Evolutionary conservation across 2,888 invertebrate species (phyloP).

Genomic region (Hypercompe scribonia): DNA sequence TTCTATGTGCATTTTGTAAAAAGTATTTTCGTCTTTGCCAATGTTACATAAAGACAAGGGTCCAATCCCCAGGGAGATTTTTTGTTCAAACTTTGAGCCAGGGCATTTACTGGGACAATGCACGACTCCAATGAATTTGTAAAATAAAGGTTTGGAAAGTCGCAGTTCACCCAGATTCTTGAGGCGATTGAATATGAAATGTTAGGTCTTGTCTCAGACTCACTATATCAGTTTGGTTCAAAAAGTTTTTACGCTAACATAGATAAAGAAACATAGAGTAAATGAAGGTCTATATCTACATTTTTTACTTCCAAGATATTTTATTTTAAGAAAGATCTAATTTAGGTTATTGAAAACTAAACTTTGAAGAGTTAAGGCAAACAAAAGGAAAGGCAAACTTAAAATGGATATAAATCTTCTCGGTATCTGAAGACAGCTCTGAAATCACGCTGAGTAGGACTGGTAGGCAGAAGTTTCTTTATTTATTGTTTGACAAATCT

Average conservation of each 20-base stretch:
- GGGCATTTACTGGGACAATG: neutral
- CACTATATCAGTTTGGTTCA: neutral
- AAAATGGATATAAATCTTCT: constrained; percentile 54
- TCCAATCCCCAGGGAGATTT: neutral
- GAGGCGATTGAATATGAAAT: neutral
- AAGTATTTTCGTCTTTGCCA: neutral
- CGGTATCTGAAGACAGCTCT: constrained; percentile 56
- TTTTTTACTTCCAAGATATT: constrained; percentile 26
- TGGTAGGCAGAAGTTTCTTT: constrained; percentile 54
- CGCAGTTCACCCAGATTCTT: neutral
- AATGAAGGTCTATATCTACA: neutral
- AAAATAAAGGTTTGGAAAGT: neutral
- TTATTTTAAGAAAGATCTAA: constrained; percentile 26
- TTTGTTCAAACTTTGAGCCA: neutral
- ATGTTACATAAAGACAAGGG: neutral
- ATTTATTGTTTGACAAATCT: constrained; percentile 71
- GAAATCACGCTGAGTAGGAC: constrained; percentile 51
- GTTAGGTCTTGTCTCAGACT: neutral
- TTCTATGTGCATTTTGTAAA: neutral
- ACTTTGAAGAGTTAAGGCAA: constrained; percentile 54
- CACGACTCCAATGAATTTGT: neutral
- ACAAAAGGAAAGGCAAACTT: constrained; percentile 53
- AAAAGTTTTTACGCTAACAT: neutral
- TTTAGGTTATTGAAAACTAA: constrained; percentile 40
- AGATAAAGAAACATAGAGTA: neutral